Evolutionary conservation across 2,888 invertebrate species (phyloP), one percentile per base, ranked within the genome.

Genomic region (Microctonus aethiopoides): DNA sequence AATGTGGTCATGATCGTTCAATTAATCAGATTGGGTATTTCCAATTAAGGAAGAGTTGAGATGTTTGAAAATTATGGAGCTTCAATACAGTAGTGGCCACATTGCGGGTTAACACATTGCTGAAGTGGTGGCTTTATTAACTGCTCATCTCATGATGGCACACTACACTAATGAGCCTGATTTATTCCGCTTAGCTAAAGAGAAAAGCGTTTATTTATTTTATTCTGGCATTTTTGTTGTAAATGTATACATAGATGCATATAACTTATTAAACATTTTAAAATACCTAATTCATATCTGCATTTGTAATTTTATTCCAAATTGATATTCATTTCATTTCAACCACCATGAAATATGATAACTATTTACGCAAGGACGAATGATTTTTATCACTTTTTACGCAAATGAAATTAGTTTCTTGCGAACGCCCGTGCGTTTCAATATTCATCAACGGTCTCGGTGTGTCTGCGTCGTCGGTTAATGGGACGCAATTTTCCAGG

Each of bases 51-150:
- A 75, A 75, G 41, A 56, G 22, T 34, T 9, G 32, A 39, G 41
- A 34, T 29, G 56, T 32, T 26, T 51, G 64, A 69, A 71, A 80
- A 81, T 81, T 79, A 78, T 78, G 74, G 77, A 77, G 83, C 77
- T 80, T 82, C 80, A 80, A 79, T 78, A n/a, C n/a, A 75, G 4
- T 6, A 16, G 78, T 80, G 79, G 82, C 83, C 83, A 79, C 79
- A 81, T 71, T 77, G 81, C 69, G 80, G 82, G 65, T 57, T 56
- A 39, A 36, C 26, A 65, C 29, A 56, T 39, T 39, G 65, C 26
- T 22, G 16, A 56, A 13, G 20, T 24, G 36, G 36, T 65, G 51
- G 59, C 65, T 69, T 41, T 46, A 65, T 70, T 57, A 65, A 39
- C 60, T 46, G 24, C 20, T 34, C 41, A 56, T 56, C 9, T 62